Evolutionary conservation across 2,888 invertebrate species (phyloP).

Genomic region (Amphipyra tragopoginis): DNA sequence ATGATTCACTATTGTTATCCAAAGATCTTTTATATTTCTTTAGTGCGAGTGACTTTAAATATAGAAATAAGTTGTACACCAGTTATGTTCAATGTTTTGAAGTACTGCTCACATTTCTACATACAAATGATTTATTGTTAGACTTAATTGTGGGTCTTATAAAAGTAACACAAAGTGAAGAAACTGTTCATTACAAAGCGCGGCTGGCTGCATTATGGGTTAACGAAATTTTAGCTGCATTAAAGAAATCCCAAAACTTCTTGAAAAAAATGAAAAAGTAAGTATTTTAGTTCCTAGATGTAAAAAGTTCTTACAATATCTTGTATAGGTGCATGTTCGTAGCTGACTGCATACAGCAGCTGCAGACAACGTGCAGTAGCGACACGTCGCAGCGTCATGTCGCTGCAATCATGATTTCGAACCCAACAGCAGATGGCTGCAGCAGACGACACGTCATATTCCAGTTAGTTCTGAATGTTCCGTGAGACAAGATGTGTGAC

Average conservation of each 20-base stretch:
- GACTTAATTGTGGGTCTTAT: conserved; percentile 84
- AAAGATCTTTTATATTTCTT: conserved; percentile 73
- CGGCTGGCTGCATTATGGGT: conserved; percentile 88
- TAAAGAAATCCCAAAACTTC: conserved; percentile 79
- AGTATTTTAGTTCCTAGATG: conserved; percentile 49
- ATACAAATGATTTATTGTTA: conserved; percentile 85
- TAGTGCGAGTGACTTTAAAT: conserved; percentile 65
- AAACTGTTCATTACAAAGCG: conserved; percentile 69
- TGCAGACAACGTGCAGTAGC: too few relatives aligned
- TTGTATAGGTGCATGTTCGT: too few relatives aligned
- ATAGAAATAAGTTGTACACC: conserved; percentile 64
- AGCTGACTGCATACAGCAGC: too few relatives aligned
- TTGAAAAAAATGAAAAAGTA: conserved; percentile 71
- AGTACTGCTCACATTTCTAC: conserved; percentile 86
- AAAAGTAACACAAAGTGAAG: conserved; percentile 74
- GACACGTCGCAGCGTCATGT: too few relatives aligned
- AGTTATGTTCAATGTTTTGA: conserved; percentile 87
- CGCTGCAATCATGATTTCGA: too few relatives aligned
- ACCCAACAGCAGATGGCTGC: too few relatives aligned
- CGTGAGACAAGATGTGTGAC: too few relatives aligned
- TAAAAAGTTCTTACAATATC: background rate
- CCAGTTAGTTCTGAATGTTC: too few relatives aligned
- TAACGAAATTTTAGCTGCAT: conserved; percentile 82
- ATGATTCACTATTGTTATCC: conserved; percentile 79
- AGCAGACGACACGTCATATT: too few relatives aligned